phyloP scores from a whole-genome alignment of 1,140 invertebrate genomes.

The Phocides pigmalion region DNA sequence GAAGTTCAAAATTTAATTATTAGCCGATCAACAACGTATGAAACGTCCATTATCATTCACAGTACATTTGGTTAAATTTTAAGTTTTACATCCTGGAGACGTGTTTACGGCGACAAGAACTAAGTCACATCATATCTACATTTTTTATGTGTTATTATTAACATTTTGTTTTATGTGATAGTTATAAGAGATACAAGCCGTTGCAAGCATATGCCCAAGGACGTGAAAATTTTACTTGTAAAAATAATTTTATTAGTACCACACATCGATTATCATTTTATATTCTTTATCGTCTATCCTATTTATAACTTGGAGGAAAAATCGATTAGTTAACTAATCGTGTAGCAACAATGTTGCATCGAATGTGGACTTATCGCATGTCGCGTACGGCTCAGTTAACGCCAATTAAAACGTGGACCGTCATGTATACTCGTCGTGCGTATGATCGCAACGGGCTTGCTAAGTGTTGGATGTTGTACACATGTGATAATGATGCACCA shows the following conservation, averaged over 20 bases:
- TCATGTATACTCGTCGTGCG: slow-evolving; percentile 38
- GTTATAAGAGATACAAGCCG: slow-evolving; percentile 59
- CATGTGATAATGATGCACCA: slow-evolving; percentile 60
- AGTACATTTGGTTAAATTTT: slow-evolving; percentile 55
- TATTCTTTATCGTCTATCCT: not conserved
- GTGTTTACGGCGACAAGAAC: slow-evolving; percentile 44
- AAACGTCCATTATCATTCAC: slow-evolving; percentile 44
- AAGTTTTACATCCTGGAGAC: slow-evolving; percentile 48
- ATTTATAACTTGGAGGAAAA: not conserved
- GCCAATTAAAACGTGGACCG: not conserved
- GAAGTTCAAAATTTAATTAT: slow-evolving; percentile 23
- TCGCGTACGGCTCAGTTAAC: no score
- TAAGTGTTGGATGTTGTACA: slow-evolving; percentile 78
- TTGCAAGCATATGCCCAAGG: slow-evolving; percentile 57
- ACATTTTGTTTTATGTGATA: slow-evolving; percentile 65
- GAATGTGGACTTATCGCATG: no score
- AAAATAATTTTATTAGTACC: not conserved
- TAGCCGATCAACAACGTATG: slow-evolving; percentile 21
- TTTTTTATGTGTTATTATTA: slow-evolving; percentile 67
- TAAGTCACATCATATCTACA: slow-evolving; percentile 67
- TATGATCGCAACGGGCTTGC: slow-evolving; percentile 57
- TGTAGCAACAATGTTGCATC: not conserved
- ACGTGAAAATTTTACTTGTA: no score
- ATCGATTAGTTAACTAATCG: not conserved
- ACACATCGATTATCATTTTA: not conserved